phyloP scores from a whole-genome alignment of 30 jellyfish, hydroid and myxozoan genomes.

The Hydractinia symbiolongicarpus region DNA sequence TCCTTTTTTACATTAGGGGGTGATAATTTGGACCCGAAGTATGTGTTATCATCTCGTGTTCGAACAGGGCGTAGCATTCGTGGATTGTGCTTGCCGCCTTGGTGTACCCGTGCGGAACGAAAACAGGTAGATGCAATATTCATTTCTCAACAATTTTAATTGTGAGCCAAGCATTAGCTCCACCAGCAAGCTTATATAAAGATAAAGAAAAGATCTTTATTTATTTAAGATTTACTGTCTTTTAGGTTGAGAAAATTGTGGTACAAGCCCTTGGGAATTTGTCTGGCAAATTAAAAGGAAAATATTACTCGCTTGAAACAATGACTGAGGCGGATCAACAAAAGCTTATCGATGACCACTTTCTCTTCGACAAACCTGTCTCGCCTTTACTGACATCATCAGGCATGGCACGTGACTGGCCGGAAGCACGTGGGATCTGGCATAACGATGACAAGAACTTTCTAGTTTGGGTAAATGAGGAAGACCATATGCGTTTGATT shows the following conservation, averaged over 20 bases:
- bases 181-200: too few species aligned
- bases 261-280: neutral
- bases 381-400: conserved; percentile 79
- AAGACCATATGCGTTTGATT: conserved; percentile 75
- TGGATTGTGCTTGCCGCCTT: conserved; percentile 68
- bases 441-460: conserved; percentile 65
- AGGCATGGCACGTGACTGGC: conserved; percentile 92
- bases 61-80: conserved; percentile 75
- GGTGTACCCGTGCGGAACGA: conserved; percentile 83
- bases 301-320: conserved; percentile 47
- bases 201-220: too few species aligned
- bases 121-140: neutral
- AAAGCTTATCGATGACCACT: conserved; percentile 60
- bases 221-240: too few species aligned
- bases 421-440: conserved; percentile 83
- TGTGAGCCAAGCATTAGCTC: too few species aligned
- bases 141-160: too few species aligned
- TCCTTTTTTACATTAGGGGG: conserved; percentile 24
- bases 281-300: conserved; percentile 27
- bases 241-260: neutral
- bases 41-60: conserved; percentile 68
- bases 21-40: conserved; percentile 59
- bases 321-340: conserved; percentile 65
- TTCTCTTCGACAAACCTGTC: conserved; percentile 43
- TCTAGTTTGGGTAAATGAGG: conserved; percentile 84